phyloP scores from a whole-genome alignment of 1,140 invertebrate species.

The Hyposmocoma kahamanoa region DNA sequence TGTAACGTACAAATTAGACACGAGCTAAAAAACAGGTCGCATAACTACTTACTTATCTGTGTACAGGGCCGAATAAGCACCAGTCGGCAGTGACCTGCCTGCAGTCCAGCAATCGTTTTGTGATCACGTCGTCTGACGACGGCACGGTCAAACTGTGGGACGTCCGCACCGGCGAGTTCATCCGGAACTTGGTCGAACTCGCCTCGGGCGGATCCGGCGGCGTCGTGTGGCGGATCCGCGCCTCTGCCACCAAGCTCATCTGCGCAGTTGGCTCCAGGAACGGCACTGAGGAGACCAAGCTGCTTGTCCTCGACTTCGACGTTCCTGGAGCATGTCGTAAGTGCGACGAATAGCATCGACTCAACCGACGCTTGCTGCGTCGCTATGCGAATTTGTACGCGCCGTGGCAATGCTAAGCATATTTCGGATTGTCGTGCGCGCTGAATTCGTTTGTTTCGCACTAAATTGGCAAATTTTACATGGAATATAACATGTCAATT shows the following conservation, averaged over 20 bases:
- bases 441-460: no score
- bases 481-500: no score
- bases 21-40: no score
- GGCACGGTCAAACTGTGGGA: slow-evolving; percentile 99
- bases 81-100: slow-evolving; percentile 98
- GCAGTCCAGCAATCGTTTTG: slow-evolving; percentile 97
- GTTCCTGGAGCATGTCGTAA: slow-evolving; percentile 81
- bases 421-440: slow-evolving; percentile 5
- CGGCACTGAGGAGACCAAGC: slow-evolving; percentile 98
- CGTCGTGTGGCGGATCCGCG: slow-evolving; percentile 97
- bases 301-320: slow-evolving; percentile 98
- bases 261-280: slow-evolving; percentile 98
- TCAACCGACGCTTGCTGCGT: slow-evolving; percentile 60
- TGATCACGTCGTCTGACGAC: slow-evolving; percentile 99
- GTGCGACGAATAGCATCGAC: slow-evolving; percentile 70
- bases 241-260: slow-evolving; percentile 96
- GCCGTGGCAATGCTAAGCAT: slow-evolving; percentile 53
- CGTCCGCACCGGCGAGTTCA: slow-evolving; percentile 95
- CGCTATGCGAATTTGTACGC: slow-evolving; percentile 63
- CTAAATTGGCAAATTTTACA: no score
- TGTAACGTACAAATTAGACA: no score
- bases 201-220: slow-evolving; percentile 97
- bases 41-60: slow-evolving; percentile 9
- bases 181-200: slow-evolving; percentile 94
- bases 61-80: slow-evolving; percentile 95